phyloP scores from a whole-genome alignment of 2,797 vertebrate genomes.

The Neosilurus hyrtlii region DNA sequence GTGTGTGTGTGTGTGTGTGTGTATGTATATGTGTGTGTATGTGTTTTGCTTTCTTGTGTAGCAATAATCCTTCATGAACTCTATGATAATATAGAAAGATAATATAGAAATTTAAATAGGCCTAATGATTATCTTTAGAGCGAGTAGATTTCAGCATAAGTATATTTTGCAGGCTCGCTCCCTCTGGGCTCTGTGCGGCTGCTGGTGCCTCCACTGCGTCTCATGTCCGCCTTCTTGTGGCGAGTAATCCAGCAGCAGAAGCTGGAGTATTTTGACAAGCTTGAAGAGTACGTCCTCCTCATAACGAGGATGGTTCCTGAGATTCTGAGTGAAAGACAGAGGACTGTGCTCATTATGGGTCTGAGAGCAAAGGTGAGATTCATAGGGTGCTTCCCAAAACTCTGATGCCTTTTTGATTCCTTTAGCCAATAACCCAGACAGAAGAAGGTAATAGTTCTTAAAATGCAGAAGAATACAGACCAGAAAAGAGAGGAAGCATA shows the following conservation, averaged over 20 bases:
- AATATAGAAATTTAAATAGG: too few species aligned
- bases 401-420: not conserved
- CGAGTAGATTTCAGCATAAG: not conserved
- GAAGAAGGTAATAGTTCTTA: not conserved
- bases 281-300: slow-evolving; percentile 41
- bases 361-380: slow-evolving; percentile 48
- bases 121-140: not conserved
- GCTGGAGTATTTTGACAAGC: slow-evolving; percentile 37
- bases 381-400: not conserved
- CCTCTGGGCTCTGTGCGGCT: slow-evolving; percentile 35
- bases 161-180: slow-evolving; percentile 9
- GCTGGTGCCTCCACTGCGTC: slow-evolving; percentile 42
- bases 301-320: slow-evolving; percentile 42
- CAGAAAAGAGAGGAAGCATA: not conserved
- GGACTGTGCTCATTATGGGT: slow-evolving; percentile 42
- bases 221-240: slow-evolving; percentile 50
- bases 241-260: slow-evolving; percentile 42
- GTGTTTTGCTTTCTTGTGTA: too few species aligned
- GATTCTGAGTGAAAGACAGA: slow-evolving; percentile 40
- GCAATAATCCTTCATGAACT: not conserved
- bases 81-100: too few species aligned
- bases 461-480: not conserved
- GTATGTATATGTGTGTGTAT: too few species aligned
- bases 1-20: too few species aligned
- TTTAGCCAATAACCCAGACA: not conserved